Percentiles rank a stretch among this genome's conserved stretches.
These are phyloP conservation scores for Eurois occulta DNA, from an alignment of 2,888 invertebrate genomes.

Conservation along the genomic window DNA sequence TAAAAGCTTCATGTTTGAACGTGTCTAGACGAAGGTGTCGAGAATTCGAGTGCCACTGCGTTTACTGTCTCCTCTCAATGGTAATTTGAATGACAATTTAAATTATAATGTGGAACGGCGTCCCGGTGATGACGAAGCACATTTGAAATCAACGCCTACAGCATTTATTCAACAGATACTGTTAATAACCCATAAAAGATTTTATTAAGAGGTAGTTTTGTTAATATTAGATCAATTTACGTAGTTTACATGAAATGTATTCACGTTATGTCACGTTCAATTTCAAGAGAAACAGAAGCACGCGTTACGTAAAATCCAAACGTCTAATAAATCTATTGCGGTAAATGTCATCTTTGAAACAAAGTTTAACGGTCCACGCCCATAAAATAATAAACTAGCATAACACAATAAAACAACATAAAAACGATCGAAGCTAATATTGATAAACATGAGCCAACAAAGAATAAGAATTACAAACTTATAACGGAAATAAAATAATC, in stretches of 20 bases:
- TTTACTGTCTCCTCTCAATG: constrained; percentile 77
- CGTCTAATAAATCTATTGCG: constrained; percentile 40
- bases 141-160: constrained; percentile 76
- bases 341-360: constrained; percentile 54
- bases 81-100: constrained; percentile 88
- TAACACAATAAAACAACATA: constrained; percentile 47
- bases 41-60: constrained; percentile 87
- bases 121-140: constrained; percentile 84
- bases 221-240: neutral
- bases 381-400: constrained; percentile 53
- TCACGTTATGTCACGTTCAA: neutral
- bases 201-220: constrained; percentile 8
- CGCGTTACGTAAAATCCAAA: constrained; percentile 16
- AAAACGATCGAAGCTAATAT: constrained; percentile 73
- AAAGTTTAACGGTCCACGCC: constrained; percentile 44
- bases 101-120: constrained; percentile 86
- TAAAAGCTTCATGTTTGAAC: constrained; percentile 65
- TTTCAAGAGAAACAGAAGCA: constrained; percentile 5
- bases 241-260: neutral
- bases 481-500: constrained; percentile 90
- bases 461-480: constrained; percentile 78
- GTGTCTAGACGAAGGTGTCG: constrained; percentile 83
- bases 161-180: constrained; percentile 75
- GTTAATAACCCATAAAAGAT: constrained; percentile 69
- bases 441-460: constrained; percentile 81